Percentiles rank a stretch among this genome's conserved stretches.
phyloP scores from a whole-genome alignment of 2,888 invertebrate species.

The Morpho helenor region DNA sequence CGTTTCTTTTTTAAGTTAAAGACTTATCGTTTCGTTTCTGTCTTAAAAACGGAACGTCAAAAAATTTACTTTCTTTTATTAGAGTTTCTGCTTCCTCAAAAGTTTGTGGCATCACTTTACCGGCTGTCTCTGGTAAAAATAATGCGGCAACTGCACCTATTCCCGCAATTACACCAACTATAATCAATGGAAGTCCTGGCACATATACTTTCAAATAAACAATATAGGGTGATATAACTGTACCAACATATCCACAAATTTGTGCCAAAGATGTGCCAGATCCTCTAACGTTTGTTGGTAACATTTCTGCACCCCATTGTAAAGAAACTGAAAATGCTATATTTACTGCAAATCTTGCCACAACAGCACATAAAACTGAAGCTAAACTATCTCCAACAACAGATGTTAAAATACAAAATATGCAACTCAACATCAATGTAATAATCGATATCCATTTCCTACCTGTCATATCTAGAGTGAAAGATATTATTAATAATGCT shows the following conservation, averaged over 20 bases:
- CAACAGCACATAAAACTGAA: constrained; percentile 49
- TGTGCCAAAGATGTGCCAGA: constrained; percentile 49
- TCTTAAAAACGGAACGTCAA: constrained; percentile 46
- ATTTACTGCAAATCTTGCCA: constrained; percentile 52
- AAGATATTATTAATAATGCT: constrained; percentile 46
- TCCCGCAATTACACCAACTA: constrained; percentile 40
- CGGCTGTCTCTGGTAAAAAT: constrained; percentile 55
- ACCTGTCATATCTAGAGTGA: constrained; percentile 50
- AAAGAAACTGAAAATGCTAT: constrained; percentile 45
- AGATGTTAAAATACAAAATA: constrained; percentile 47
- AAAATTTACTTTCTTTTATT: constrained; percentile 40
- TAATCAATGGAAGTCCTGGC: constrained; percentile 49
- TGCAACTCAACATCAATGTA: constrained; percentile 28
- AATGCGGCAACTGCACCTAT: constrained; percentile 40
- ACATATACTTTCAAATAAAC: constrained; percentile 47
- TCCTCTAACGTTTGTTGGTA: constrained; percentile 55
- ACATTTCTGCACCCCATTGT: constrained; percentile 56
- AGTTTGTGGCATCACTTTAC: constrained; percentile 56
- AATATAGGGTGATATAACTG: constrained; percentile 54
- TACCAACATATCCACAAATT: constrained; percentile 44
- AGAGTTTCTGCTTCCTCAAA: constrained; percentile 57
- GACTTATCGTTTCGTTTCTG: background rate
- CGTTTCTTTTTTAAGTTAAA: too few relatives aligned
- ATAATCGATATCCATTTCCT: constrained; percentile 42
- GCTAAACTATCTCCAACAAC: constrained; percentile 43